Evolutionary conservation across 1,140 invertebrate species (phyloP), one percentile per base, ranked within the genome.

Genomic region (Daktulosphaira vitifoliae): DNA sequence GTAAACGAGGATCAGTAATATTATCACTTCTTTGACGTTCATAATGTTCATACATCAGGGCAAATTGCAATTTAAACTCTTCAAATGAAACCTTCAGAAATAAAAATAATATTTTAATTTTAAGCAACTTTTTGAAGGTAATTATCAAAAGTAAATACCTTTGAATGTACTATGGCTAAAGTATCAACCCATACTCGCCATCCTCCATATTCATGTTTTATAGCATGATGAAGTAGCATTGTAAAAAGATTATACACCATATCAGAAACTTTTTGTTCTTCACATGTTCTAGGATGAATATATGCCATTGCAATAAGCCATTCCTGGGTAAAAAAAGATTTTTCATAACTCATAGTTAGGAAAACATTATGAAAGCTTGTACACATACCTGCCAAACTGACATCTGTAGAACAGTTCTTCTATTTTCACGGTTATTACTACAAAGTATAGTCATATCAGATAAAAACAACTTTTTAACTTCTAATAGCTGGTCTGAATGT

Each of bases 161-260:
- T 98, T 1, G 96, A 98, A 80, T 99, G 97, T 15, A 99, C 92
- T 73, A 99, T 99, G 5, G 97, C 96, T 46, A 99, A 74, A 0
- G 96, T 99, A 75, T 99, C 97, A 7, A 99, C 96, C 96, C 97
- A 99, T 9, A 99, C 97, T 69, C 97, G 80, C 97, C 97, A 99
- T 11, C 97, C 97, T n/a, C 97, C 96, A 73, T 97, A 99, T 77
- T 99, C 97, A 72, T 92, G 92, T 75, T 98, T 98, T 65, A 99
- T 97, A 15, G 97, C 97, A 76, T 99, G 97, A 77, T 98, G 96
- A 4, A 99, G 78, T 22, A 99, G 78, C 90, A 98, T 97, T 4
- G 89, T 80, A 78, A 99, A 99, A 59, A 99, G 78, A 1, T 92
- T 90, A 76, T 98, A 98, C 18, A 99, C 95, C 89, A 98, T 96